Evolutionary conservation across 2,113 vertebrate genomes (phyloP), one percentile per base, ranked within the genome.

Genomic region (Callipepla californica): DNA sequence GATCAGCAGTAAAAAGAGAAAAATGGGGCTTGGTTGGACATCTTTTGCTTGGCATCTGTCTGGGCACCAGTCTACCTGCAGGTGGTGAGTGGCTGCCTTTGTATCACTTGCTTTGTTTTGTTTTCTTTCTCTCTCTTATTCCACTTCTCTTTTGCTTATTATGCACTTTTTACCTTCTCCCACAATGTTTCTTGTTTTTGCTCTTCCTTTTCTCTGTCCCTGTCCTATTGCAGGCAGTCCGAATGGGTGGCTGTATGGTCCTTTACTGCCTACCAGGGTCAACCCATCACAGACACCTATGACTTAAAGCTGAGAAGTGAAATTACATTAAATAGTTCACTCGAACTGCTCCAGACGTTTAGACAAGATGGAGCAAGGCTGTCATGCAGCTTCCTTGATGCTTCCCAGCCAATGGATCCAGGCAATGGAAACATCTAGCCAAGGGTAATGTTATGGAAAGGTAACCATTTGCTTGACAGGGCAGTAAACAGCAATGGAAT

Each of bases 351-450:
- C 23, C 53, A 72, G 66, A 81, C 68, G 20, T 6, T 62, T 44
- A 65, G 38, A 32, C 62, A 25, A 61, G 72, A 53, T 19, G 48
- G 79, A 91, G 45, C 25, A 63, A 66, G 57, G 44, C 66, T 75
- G n/a, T 38, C 70, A 45, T 0, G 0, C 57, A 77, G 72, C 32
- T 77, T 83, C 48, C 0, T 0, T 45, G 57, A 23, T 68, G 36
- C 38, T 93, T 89, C 62, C 15, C 40, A 40, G 23, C 25, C 61
- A 32, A 53, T 50, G 19, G 25, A 48, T 59, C 42, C 68, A 75
- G 23, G 21, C 51, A 51, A 7, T 61, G 75, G 13, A 13, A 74
- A 63, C 9, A 78, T 66, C 61, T 34, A 63, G 57, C 26, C 65
- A 86, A 70, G 73, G 78, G n/a, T 53, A 66, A 34, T 63, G 70